Conservation (phyloP, 1,140 invertebrate species). For the Cotesia glomerata region DNA sequence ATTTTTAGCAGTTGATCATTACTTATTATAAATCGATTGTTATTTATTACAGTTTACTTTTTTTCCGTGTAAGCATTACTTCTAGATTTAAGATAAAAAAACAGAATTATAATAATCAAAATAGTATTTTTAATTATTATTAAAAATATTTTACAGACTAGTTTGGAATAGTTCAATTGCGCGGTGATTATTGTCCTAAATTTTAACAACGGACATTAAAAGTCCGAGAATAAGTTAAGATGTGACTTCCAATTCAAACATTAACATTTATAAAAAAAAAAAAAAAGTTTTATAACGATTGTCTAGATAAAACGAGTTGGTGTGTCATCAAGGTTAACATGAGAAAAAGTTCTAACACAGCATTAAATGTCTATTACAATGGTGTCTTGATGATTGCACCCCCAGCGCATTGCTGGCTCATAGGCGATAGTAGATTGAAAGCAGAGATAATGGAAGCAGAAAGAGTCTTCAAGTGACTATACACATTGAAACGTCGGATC, state of each 20-base stretch:
- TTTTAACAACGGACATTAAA: no score
- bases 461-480: slow-evolving; percentile 12
- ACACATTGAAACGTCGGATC: slow-evolving; percentile 14
- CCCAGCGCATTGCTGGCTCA: background rate
- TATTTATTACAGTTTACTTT: no score
- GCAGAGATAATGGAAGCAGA: slow-evolving; percentile 18
- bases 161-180: no score
- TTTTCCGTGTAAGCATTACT: no score
- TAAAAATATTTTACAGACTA: no score
- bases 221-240: no score
- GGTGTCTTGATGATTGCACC: background rate
- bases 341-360: slow-evolving; percentile 14
- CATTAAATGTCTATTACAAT: slow-evolving; percentile 11
- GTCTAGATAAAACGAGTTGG: background rate
- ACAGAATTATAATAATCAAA: no score
- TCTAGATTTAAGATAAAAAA: no score
- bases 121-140: no score
- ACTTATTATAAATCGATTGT: no score
- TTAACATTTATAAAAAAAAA: background rate
- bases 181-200: no score
- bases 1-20: no score
- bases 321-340: background rate
- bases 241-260: background rate
- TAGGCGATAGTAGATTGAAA: slow-evolving; percentile 8
- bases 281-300: background rate